These are phyloP conservation scores for Drosophila rellima DNA, from an alignment of 2,888 invertebrate species.

Conservation along the genomic window DNA sequence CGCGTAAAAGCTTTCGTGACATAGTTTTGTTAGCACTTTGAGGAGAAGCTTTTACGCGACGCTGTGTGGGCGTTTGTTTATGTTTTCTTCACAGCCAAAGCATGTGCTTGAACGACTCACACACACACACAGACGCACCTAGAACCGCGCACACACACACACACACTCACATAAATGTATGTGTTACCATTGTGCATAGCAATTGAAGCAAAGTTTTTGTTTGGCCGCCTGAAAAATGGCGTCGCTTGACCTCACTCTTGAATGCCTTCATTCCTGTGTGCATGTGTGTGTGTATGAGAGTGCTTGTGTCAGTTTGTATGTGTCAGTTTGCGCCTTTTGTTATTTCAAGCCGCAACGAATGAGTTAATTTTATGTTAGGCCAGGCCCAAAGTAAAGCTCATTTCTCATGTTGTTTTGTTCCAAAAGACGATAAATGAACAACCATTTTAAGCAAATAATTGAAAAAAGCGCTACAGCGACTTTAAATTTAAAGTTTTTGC, in stretches of 20 bases:
- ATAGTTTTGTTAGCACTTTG: conserved; percentile 57
- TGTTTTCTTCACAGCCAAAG: conserved; percentile 65
- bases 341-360: conserved; percentile 70
- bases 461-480: conserved; percentile 23
- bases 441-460: conserved; percentile 38
- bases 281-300: neutral
- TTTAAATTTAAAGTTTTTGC: conserved; percentile 36
- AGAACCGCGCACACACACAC: conserved; percentile 8
- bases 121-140: conserved; percentile 14
- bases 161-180: conserved; percentile 16
- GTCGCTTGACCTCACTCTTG: conserved; percentile 72
- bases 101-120: conserved; percentile 62
- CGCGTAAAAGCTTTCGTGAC: conserved; percentile 71
- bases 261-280: conserved; percentile 36
- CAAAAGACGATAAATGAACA: conserved; percentile 35
- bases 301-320: conserved; percentile 1
- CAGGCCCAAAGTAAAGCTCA: conserved; percentile 56
- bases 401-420: conserved; percentile 59
- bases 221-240: conserved; percentile 74
- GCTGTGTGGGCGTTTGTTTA: conserved; percentile 75
- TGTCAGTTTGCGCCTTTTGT: conserved; percentile 49
- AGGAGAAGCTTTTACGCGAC: conserved; percentile 68
- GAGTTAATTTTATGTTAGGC: conserved; percentile 74
- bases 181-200: conserved; percentile 29
- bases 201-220: conserved; percentile 66